phyloP scores from a whole-genome alignment of 2,888 invertebrate genomes.

The Pseudococcus longispinus region DNA sequence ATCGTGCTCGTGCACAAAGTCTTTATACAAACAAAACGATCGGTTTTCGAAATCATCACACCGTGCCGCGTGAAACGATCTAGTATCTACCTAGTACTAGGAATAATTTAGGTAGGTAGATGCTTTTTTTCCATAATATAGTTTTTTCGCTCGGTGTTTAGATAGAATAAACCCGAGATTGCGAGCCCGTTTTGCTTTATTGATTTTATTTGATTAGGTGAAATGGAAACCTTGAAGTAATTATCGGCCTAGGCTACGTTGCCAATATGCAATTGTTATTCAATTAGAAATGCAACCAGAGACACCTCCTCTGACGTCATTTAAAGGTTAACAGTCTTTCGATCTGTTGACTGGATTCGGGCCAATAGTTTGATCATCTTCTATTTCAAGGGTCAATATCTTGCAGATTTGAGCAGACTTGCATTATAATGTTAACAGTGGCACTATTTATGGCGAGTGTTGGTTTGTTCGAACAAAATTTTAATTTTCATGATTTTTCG shows the following conservation, averaged over 20 bases:
- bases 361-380: no score
- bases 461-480: no score
- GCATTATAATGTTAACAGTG: no score
- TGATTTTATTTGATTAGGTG: slow-evolving; percentile 41
- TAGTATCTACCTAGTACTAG: not conserved
- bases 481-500: no score
- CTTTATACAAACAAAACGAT: slow-evolving; percentile 16
- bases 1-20: slow-evolving; percentile 13
- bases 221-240: slow-evolving; percentile 36
- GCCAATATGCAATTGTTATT: not conserved
- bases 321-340: not conserved
- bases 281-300: not conserved
- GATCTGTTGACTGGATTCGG: no score
- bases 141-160: not conserved
- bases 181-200: slow-evolving; percentile 25
- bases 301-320: not conserved
- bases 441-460: no score
- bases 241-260: not conserved
- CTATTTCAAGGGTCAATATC: no score
- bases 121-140: not conserved
- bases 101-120: not conserved
- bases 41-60: slow-evolving; percentile 8
- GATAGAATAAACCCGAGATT: not conserved
- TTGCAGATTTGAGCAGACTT: no score
- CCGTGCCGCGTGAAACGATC: slow-evolving; percentile 5